Evolutionary conservation across 2,888 invertebrate species (phyloP).

Genomic region (Sussaba pulchella): DNA sequence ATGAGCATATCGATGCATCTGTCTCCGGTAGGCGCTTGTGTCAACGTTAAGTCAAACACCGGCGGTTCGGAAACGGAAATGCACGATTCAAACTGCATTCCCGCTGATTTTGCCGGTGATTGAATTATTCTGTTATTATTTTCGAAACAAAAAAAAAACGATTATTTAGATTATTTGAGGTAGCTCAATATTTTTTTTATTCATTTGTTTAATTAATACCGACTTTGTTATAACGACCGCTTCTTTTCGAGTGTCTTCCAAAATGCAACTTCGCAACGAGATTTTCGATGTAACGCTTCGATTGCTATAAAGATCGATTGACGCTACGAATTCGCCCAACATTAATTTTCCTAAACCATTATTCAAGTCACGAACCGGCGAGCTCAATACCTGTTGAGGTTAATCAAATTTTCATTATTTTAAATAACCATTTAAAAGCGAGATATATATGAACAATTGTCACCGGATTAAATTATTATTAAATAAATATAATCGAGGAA

Average conservation of each 20-base stretch:
- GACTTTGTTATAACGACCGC: constrained; percentile 87
- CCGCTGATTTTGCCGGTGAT: constrained; percentile 87
- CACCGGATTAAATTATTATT: too few relatives aligned
- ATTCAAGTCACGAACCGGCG: constrained; percentile 90
- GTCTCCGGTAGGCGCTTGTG: constrained; percentile 87
- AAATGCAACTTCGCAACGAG: constrained; percentile 88
- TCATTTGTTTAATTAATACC: too few relatives aligned
- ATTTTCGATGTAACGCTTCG: constrained; percentile 89
- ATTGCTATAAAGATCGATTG: constrained; percentile 89
- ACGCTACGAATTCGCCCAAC: constrained; percentile 88
- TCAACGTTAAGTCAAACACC: constrained; percentile 89
- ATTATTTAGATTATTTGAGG: too few relatives aligned
- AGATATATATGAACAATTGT: background rate
- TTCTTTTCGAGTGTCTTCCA: constrained; percentile 91
- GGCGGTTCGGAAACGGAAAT: constrained; percentile 89
- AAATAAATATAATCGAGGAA: too few relatives aligned
- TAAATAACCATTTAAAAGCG: too few relatives aligned
- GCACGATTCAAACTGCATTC: constrained; percentile 85
- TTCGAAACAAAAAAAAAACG: constrained; percentile 17
- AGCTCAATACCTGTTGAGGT: constrained; percentile 86
- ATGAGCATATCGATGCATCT: constrained; percentile 89
- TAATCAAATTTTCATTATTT: constrained; percentile 30
- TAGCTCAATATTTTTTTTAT: too few relatives aligned
- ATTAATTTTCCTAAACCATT: constrained; percentile 90
- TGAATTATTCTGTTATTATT: constrained; percentile 89